Percentiles rank a stretch among this genome's conserved stretches.
Conservation (phyloP, 1,140 invertebrate species). For the Rhagoletis zephyria region DNA sequence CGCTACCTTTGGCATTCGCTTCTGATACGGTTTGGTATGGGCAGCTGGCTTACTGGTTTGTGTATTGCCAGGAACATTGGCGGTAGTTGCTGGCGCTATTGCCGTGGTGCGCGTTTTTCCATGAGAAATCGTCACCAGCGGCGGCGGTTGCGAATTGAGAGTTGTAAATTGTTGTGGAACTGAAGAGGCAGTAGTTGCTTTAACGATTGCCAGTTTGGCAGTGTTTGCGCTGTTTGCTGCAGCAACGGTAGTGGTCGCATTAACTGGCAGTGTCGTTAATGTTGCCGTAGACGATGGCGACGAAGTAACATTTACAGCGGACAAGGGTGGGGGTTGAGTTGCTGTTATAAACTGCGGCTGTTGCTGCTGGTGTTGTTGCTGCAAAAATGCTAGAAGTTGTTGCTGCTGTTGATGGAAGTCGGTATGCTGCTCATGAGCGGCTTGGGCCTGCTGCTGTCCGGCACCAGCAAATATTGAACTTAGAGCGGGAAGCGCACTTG, state of each 20-base stretch:
- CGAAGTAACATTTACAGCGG: conserved; percentile 58
- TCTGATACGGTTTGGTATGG: conserved; percentile 65
- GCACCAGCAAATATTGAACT: conserved; percentile 68
- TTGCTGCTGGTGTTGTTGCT: conserved; percentile 63
- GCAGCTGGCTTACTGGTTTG: conserved; percentile 58
- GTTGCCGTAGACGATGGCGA: conserved; percentile 55
- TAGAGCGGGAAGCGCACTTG: conserved; percentile 61
- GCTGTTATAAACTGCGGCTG: conserved; percentile 63
- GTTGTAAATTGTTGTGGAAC: conserved; percentile 57
- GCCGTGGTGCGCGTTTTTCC: conserved; percentile 54
- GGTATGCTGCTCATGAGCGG: conserved; percentile 51
- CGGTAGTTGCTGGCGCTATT: conserved; percentile 47
- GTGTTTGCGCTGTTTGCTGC: conserved; percentile 58
- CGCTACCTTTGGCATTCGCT: conserved; percentile 57
- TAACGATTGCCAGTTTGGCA: conserved; percentile 62
- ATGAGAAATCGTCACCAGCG: conserved; percentile 68
- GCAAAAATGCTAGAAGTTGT: conserved; percentile 61
- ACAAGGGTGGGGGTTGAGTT: conserved; percentile 63
- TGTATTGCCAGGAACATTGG: neutral
- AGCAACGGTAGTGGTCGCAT: conserved; percentile 56
- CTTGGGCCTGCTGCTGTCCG: conserved; percentile 50
- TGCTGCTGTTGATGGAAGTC: conserved; percentile 62
- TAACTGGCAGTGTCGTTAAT: conserved; percentile 25
- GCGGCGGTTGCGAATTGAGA: conserved; percentile 64
- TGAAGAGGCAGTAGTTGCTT: conserved; percentile 51